These are phyloP conservation scores for Herminia tarsipennalis DNA, from an alignment of 2,888 invertebrate genomes.

Conservation along the genomic window DNA sequence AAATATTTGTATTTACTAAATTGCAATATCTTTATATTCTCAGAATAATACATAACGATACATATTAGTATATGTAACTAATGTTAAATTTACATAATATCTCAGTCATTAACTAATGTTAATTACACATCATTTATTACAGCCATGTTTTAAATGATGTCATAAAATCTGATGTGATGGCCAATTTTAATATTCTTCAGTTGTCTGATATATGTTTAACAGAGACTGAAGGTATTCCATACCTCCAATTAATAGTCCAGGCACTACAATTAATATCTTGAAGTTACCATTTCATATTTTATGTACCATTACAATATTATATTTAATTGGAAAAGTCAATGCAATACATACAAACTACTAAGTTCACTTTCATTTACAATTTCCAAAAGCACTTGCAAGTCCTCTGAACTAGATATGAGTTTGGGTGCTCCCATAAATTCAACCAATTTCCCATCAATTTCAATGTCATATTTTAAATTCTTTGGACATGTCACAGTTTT, in stretches of 20 bases:
- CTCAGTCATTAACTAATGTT: conserved; percentile 38
- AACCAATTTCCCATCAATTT: conserved; percentile 71
- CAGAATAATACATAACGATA: conserved; percentile 40
- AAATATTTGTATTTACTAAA: conserved; percentile 34
- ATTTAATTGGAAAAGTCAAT: conserved; percentile 50
- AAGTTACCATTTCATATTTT: conserved; percentile 37
- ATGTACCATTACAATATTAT: conserved; percentile 33
- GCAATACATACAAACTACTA: conserved; percentile 73
- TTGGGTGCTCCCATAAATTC: conserved; percentile 81
- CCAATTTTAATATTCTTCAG: conserved; percentile 6
- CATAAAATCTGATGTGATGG: conserved; percentile 7
- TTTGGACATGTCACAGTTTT: conserved; percentile 76
- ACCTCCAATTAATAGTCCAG: conserved; percentile 35
- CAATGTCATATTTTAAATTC: conserved; percentile 75
- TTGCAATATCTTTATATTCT: conserved; percentile 41
- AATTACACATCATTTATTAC: conserved; percentile 22
- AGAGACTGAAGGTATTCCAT: conserved; percentile 38
- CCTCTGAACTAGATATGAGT: conserved; percentile 74
- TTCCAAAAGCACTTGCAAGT: conserved; percentile 78
- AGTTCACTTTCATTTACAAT: conserved; percentile 80
- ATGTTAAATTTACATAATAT: conserved; percentile 35
- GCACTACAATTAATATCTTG: conserved; percentile 37
- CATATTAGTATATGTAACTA: conserved; percentile 34
- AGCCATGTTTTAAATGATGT: conserved; percentile 17
- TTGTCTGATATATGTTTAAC: conserved; percentile 13